Percentiles rank a stretch among this genome's conserved stretches.
Conservation (phyloP, 2,797 vertebrate species). For the Amazona ochrocephala region DNA sequence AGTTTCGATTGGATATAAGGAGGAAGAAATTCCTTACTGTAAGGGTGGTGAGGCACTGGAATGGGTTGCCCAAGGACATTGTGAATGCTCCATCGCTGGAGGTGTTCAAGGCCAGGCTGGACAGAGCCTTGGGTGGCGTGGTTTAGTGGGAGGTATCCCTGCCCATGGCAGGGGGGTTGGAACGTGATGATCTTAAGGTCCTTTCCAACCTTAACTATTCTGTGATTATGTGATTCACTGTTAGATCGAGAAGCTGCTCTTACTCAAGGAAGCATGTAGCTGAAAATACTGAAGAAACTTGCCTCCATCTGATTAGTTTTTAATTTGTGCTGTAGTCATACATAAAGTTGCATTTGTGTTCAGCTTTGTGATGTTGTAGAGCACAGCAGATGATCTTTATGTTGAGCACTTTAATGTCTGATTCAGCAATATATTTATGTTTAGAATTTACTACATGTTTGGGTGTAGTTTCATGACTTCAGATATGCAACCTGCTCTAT, state of each 20-base stretch:
- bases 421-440: neutral
- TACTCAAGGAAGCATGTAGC: neutral
- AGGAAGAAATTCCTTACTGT: too few species aligned
- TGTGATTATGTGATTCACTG: neutral
- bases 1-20: too few species aligned
- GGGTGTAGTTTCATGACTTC: neutral
- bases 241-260: neutral
- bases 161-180: too few species aligned
- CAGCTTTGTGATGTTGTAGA: neutral
- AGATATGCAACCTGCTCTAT: neutral
- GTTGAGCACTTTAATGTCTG: neutral
- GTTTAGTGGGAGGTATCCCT: too few species aligned
- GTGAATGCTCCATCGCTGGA: too few species aligned
- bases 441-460: neutral
- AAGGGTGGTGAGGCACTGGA: too few species aligned
- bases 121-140: too few species aligned
- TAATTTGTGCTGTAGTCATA: neutral
- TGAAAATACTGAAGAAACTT: neutral
- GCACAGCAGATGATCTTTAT: neutral
- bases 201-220: too few species aligned
- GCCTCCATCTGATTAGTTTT: neutral
- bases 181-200: too few species aligned
- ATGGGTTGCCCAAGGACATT: too few species aligned
- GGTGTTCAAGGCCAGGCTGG: too few species aligned
- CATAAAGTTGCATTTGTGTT: neutral